phyloP scores from a whole-genome alignment of 92 coral and sea anemone species.

The Actinernus sp. region DNA sequence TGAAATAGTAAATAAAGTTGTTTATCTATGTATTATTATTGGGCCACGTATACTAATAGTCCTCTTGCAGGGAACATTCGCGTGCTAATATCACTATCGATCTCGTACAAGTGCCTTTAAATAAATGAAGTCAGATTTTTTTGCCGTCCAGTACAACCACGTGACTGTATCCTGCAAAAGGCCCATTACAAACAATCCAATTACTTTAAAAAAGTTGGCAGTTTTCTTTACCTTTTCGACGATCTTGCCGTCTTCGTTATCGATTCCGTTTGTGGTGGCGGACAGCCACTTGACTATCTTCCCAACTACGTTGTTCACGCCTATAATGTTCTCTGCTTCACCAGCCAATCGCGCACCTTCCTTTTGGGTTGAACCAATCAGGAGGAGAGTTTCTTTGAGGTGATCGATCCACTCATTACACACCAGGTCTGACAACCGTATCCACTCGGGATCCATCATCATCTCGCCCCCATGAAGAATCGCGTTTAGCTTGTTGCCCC shows the following conservation, averaged over 20 bases:
- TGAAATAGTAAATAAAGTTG: too few relatives aligned
- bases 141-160: too few relatives aligned
- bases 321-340: conserved; percentile 68
- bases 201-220: too few relatives aligned
- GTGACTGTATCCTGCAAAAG: too few relatives aligned
- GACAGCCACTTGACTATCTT: conserved; percentile 85
- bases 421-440: conserved; percentile 80
- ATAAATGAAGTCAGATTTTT: too few relatives aligned
- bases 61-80: too few relatives aligned
- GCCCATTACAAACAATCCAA: too few relatives aligned
- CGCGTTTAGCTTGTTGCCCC: conserved; percentile 90
- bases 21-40: too few relatives aligned
- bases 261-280: conserved; percentile 85
- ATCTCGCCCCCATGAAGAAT: conserved; percentile 83
- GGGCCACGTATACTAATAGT: too few relatives aligned
- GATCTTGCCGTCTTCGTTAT: conserved; percentile 92
- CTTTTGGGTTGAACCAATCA: conserved; percentile 90
- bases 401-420: conserved; percentile 88
- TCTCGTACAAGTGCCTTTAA: not conserved
- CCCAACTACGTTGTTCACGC: conserved; percentile 77
- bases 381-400: conserved; percentile 57
- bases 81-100: too few relatives aligned
- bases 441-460: conserved; percentile 94
- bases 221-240: conserved; percentile 92
- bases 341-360: conserved; percentile 81